Evolutionary conservation across 2,797 vertebrate genomes (phyloP).

Genomic region (Lepilemur ruficaudatus): DNA sequence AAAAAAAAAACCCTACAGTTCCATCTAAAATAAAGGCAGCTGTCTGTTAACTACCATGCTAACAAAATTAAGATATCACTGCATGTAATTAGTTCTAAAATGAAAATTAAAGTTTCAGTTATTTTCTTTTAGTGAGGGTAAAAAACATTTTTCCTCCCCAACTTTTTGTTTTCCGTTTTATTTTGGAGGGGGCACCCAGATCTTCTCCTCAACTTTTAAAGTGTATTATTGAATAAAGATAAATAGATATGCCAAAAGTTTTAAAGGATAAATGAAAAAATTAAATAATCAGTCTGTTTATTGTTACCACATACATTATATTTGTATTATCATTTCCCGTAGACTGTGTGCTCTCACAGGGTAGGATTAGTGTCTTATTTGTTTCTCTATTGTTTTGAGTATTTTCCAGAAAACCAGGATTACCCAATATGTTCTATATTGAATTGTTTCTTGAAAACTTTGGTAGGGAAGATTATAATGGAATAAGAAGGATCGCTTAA

Average conservation of each 20-base stretch:
- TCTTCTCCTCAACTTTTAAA: not conserved
- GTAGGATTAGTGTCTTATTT: not conserved
- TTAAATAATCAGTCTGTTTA: not conserved
- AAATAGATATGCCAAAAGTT: not conserved
- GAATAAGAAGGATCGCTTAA: not conserved
- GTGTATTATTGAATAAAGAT: not conserved
- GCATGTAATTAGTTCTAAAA: slow-evolving; percentile 16
- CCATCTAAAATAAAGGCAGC: slow-evolving; percentile 29
- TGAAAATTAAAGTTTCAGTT: slow-evolving; percentile 34
- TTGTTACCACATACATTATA: not conserved
- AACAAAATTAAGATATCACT: not conserved
- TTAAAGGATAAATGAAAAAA: not conserved
- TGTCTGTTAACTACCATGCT: not conserved
- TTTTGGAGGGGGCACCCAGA: no score
- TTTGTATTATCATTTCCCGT: not conserved
- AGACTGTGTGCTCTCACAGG: not conserved
- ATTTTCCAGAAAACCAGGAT: not conserved
- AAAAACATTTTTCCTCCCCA: not conserved
- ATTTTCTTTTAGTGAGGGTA: not conserved
- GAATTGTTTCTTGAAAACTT: not conserved
- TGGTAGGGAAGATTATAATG: not conserved
- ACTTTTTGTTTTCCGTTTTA: not conserved
- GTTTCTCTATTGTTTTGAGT: not conserved
- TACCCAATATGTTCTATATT: not conserved
- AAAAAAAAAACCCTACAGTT: not conserved